Base-by-base conservation (phyloP, 2,888 invertebrate genomes). In the Zhuqinia jingwanae region DNA sequence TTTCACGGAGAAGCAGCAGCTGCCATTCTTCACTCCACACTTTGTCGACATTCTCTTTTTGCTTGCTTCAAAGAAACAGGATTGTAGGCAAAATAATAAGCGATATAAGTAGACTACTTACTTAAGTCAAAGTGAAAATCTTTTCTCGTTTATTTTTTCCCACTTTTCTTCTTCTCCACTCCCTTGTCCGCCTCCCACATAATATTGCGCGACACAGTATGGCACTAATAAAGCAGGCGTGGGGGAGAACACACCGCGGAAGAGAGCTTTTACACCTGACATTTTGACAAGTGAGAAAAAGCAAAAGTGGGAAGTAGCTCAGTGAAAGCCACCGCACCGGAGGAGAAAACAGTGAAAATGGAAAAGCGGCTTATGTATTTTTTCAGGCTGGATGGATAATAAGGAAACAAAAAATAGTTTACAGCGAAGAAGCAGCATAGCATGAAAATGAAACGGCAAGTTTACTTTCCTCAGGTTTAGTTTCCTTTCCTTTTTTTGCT, bases 251-350 rank as follows among this genome's bases (percentile, higher is more conserved):
- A 30, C 36, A 45, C 17, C 36, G 36, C 36, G 36, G 47, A 47
- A 42, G 45, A 53, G 65, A 76, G 76, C 76, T 83, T 83, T 79
- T 76, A 30, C 83, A 83, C 83, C 83, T 83, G 83, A 83, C 83
- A 53, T 76, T 83, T 83, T 83, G 83, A 83, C 83, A 83, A 83
- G 83, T 83, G 83, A 75, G 83, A 83, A 76, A n/a, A 65, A 79
- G 78, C 45, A 76, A 8, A 36, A 76, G 76, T 76, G 76, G 76
- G 76, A 76, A 73, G 70, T 50, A 45, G 50, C 47, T 73, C 50
- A 47, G 25, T 47, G 17, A 13, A 11, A 42, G 42, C 65, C 22
- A 6, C n/a, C n/a, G 22, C 20, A 45, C 11, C 42, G n/a, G 45
- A 11, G 22, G 45, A n/a, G n/a, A 36, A 8, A 36, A 3, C 42